Evolutionary conservation across 2,113 vertebrate genomes (phyloP).

Genomic region (Bolborhynchus lineola): DNA sequence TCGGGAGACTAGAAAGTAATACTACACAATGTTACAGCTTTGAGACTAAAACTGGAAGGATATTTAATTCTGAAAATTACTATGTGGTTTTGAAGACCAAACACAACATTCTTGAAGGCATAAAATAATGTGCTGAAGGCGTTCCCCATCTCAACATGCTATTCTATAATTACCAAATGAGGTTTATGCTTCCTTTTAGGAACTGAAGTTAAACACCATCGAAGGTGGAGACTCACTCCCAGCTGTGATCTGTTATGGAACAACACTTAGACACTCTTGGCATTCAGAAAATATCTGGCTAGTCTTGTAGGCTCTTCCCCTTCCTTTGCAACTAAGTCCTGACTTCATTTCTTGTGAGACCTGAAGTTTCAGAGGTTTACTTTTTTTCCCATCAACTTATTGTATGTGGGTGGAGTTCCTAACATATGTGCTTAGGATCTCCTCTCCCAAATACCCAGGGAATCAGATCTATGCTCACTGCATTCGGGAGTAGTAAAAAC

Average conservation of each 20-base stretch:
- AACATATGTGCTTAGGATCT: neutral
- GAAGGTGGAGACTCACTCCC: neutral
- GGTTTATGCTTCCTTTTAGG: neutral
- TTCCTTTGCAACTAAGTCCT: neutral
- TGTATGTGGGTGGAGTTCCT: neutral
- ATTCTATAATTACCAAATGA: neutral
- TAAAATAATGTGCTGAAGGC: neutral
- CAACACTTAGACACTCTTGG: neutral
- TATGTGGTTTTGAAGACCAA: neutral
- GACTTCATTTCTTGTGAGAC: neutral
- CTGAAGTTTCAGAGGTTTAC: neutral
- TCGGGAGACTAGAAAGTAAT: neutral
- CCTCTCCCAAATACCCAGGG: neutral
- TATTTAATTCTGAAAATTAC: neutral
- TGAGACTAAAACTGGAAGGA: neutral
- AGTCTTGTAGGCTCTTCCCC: neutral
- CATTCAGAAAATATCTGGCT: neutral
- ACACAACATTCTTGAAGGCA: neutral
- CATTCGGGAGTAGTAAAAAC: neutral
- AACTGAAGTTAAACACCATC: neutral
- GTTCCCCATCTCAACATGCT: neutral
- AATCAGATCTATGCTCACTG: neutral
- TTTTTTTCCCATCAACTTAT: neutral
- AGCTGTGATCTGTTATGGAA: neutral
- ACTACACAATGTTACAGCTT: neutral